These are phyloP conservation scores for Laticauda laticaudata DNA, from an alignment of 2,113 vertebrate genomes.

Conservation along the genomic window DNA sequence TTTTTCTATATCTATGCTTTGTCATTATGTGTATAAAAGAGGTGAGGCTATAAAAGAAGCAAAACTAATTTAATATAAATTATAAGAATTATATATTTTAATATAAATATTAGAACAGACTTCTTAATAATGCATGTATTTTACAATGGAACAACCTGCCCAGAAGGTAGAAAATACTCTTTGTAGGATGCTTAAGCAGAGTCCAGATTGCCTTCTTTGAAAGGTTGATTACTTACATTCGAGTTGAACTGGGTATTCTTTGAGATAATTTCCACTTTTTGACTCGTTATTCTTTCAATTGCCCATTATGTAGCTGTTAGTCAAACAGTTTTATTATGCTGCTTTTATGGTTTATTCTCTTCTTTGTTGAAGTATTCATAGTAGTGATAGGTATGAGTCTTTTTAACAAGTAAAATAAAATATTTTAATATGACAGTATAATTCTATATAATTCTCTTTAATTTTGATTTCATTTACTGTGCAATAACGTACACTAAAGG, in stretches of 20 bases:
- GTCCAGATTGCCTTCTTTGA: neutral
- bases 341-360: neutral
- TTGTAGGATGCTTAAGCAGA: neutral
- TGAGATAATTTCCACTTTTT: too few species aligned
- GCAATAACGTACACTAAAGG: neutral
- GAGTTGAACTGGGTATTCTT: neutral
- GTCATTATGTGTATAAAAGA: neutral
- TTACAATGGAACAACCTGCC: neutral
- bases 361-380: neutral
- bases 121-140: neutral
- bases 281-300: neutral
- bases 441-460: neutral
- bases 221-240: neutral
- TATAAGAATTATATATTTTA: neutral
- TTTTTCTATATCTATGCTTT: neutral
- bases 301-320: neutral
- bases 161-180: neutral
- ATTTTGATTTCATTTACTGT: conserved; percentile 32
- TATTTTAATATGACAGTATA: neutral
- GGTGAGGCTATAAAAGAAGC: neutral
- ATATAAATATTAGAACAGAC: neutral
- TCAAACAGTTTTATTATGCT: neutral
- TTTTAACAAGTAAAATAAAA: neutral
- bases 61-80: neutral
- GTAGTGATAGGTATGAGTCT: neutral